phyloP scores from a whole-genome alignment of 1,140 invertebrate genomes.

The Maconellicoccus hirsutus region DNA sequence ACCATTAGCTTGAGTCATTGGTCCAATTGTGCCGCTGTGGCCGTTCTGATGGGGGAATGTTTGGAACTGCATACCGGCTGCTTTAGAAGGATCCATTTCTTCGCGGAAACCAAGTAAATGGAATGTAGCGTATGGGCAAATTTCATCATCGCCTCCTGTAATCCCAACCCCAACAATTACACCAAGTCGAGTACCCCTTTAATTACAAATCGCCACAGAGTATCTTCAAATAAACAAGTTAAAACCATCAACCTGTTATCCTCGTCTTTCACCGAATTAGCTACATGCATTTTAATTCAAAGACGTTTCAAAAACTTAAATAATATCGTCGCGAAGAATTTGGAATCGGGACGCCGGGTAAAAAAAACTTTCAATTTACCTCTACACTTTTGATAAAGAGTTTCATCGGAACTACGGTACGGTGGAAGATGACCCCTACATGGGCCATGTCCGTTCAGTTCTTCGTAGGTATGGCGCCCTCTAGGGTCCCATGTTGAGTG shows the following conservation, averaged over 20 bases:
- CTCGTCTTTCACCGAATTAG: no score
- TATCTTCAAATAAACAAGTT: no score
- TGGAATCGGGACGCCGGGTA: no score
- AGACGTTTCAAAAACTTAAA: no score
- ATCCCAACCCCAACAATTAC: no score
- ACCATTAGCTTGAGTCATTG: conserved; percentile 46
- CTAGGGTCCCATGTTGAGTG: conserved; percentile 69
- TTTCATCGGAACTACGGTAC: conserved; percentile 45
- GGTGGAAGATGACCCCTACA: conserved; percentile 43
- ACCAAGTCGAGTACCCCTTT: no score
- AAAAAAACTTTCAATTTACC: conserved; percentile 24
- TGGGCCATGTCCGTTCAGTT: conserved; percentile 49
- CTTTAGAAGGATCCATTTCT: conserved; percentile 84
- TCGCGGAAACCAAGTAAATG: conserved; percentile 85
- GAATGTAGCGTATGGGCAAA: conserved; percentile 88
- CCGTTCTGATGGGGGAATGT: conserved; percentile 73
- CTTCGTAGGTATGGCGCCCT: conserved; percentile 67
- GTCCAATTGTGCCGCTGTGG: conserved; percentile 65
- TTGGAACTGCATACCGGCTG: conserved; percentile 58
- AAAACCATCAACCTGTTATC: no score
- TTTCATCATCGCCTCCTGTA: conserved; percentile 60
- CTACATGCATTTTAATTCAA: no score
- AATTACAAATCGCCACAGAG: no score
- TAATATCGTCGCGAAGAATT: no score
- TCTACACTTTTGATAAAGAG: conserved; percentile 36